These are phyloP conservation scores for Tipula confusa DNA, from an alignment of 2,888 invertebrate genomes.

Conservation along the genomic window DNA sequence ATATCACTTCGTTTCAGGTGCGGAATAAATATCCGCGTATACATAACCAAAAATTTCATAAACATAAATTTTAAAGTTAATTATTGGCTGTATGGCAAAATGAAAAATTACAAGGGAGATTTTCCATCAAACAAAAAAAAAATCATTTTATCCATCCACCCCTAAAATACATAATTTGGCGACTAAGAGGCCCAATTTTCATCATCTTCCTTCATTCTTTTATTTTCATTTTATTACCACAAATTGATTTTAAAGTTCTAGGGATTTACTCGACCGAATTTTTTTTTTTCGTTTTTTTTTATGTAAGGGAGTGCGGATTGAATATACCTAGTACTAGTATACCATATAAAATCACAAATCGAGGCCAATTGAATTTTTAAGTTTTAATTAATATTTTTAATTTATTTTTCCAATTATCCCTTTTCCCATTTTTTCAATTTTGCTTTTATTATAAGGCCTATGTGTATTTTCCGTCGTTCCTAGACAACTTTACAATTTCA, in stretches of 20 bases:
- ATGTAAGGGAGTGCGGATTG: neutral
- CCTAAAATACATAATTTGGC: neutral
- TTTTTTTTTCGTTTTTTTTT: neutral
- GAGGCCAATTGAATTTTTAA: conserved; percentile 20
- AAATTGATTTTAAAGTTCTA: conserved; percentile 12
- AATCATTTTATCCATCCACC: neutral
- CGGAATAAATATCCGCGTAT: neutral
- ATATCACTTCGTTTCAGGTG: conserved; percentile 9
- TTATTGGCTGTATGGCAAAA: neutral
- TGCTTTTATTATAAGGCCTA: neutral
- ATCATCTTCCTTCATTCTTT: neutral
- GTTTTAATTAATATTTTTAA: conserved; percentile 25
- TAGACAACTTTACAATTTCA: neutral
- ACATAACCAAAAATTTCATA: neutral
- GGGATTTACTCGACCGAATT: neutral
- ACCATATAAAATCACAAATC: neutral
- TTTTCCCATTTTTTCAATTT: neutral
- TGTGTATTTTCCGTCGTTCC: neutral
- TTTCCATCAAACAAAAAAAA: neutral
- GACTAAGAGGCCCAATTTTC: neutral
- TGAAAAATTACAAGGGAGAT: neutral
- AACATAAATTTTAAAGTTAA: conserved; percentile 9
- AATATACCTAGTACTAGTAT: neutral
- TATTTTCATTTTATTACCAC: neutral
- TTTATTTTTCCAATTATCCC: conserved; percentile 12